Conservation (phyloP, 2,113 vertebrate species). For the Trichomycterus rosablanca region DNA sequence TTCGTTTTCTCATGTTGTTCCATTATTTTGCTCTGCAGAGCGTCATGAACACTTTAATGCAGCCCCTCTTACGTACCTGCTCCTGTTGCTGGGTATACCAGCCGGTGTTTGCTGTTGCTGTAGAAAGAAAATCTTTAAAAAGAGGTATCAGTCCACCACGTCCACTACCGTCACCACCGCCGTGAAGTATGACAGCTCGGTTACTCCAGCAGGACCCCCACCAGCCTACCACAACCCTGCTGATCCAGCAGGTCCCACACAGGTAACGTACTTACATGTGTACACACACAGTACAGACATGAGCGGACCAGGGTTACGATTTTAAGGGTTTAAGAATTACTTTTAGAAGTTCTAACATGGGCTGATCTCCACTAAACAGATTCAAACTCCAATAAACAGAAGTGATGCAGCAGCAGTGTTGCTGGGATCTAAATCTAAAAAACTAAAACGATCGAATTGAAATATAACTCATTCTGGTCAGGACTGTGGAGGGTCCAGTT, state of each 20-base stretch:
- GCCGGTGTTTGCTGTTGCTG: conserved; percentile 61
- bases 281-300: not conserved
- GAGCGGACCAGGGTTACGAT: too few species aligned
- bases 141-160: conserved; percentile 25
- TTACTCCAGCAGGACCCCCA: conserved; percentile 4
- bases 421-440: too few species aligned
- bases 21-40: conserved; percentile 43
- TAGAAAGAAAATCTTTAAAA: conserved; percentile 58
- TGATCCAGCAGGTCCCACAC: conserved; percentile 29
- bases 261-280: conserved; percentile 29
- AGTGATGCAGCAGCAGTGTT: too few species aligned
- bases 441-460: too few species aligned
- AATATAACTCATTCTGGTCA: too few species aligned
- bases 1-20: not conserved
- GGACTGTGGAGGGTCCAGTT: too few species aligned
- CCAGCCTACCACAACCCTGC: conserved; percentile 34
- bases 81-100: conserved; percentile 57
- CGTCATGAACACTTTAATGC: not conserved
- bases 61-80: conserved; percentile 54
- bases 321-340: too few species aligned
- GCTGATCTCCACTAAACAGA: too few species aligned
- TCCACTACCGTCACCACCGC: not conserved
- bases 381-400: too few species aligned
- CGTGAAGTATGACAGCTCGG: conserved; percentile 1
- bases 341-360: too few species aligned